Conservation (phyloP, 2,797 vertebrate genomes). For the Lepidocolaptes lacrymiger region DNA sequence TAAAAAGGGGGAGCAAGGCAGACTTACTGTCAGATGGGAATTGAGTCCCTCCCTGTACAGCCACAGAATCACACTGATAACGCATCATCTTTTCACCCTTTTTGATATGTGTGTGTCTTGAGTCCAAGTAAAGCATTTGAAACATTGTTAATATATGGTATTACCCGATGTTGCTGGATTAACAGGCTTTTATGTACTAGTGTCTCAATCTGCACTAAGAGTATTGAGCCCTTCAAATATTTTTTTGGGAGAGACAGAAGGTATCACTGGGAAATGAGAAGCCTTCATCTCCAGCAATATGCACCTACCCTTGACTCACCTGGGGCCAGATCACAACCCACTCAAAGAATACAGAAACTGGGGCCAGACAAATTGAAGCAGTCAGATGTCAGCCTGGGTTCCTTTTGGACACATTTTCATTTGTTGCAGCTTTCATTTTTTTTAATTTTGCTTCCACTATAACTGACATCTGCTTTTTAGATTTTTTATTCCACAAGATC, state of each 20-base stretch:
- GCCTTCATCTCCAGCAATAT: background rate
- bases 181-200: background rate
- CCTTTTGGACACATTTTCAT: background rate
- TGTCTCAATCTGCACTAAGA: background rate
- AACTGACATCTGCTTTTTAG: background rate
- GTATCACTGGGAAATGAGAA: background rate
- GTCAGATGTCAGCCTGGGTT: background rate
- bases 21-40: background rate
- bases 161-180: background rate
- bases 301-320: accelerated
- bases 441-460: background rate
- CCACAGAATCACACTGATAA: background rate
- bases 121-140: background rate
- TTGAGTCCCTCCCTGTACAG: background rate
- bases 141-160: background rate
- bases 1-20: background rate
- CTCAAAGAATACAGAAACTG: background rate
- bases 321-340: background rate
- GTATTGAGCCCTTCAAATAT: background rate
- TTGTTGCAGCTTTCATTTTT: background rate
- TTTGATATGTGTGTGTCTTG: background rate
- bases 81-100: background rate
- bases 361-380: background rate
- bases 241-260: background rate
- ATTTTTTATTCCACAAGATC: background rate